phyloP scores from a whole-genome alignment of 2,113 vertebrate genomes.

The Peromyscus polionotus region DNA sequence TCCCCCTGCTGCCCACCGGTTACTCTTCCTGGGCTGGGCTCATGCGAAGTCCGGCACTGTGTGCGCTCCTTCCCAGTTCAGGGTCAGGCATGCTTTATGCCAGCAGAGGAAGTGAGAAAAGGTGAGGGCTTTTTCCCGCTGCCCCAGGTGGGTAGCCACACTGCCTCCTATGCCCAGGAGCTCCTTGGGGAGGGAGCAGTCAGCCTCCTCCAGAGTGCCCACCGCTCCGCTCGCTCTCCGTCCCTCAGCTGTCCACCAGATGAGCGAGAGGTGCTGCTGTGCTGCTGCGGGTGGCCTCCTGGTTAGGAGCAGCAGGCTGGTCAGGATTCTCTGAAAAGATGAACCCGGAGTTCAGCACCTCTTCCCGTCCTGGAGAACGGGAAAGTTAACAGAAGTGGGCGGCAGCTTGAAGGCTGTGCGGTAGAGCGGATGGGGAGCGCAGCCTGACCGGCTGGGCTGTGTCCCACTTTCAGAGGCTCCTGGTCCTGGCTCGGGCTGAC shows the following conservation, averaged over 20 bases:
- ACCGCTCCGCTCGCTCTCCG: fast-evolving
- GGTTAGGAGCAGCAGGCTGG: background rate
- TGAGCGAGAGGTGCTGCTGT: background rate
- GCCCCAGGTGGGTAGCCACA: background rate
- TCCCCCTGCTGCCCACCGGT: background rate
- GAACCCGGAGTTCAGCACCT: background rate
- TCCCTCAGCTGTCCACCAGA: too few species aligned
- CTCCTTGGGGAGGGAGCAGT: fast-evolving
- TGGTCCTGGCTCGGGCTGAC: background rate
- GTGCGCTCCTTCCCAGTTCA: fast-evolving
- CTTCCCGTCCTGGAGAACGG: background rate
- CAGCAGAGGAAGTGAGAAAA: background rate
- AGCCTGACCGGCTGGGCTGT: background rate
- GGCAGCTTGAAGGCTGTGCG: fast-evolving
- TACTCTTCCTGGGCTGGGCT: background rate
- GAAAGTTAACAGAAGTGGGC: fast-evolving
- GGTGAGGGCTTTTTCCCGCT: background rate
- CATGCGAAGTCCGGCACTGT: fast-evolving
- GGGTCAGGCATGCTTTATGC: background rate
- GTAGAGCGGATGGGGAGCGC: fast-evolving
- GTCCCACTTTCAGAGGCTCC: background rate
- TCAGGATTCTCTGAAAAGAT: background rate
- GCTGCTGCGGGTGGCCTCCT: fast-evolving
- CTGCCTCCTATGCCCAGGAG: background rate
- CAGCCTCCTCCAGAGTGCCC: background rate